Conservation (phyloP, 1,140 invertebrate species). For the Conus ventricosus region DNA sequence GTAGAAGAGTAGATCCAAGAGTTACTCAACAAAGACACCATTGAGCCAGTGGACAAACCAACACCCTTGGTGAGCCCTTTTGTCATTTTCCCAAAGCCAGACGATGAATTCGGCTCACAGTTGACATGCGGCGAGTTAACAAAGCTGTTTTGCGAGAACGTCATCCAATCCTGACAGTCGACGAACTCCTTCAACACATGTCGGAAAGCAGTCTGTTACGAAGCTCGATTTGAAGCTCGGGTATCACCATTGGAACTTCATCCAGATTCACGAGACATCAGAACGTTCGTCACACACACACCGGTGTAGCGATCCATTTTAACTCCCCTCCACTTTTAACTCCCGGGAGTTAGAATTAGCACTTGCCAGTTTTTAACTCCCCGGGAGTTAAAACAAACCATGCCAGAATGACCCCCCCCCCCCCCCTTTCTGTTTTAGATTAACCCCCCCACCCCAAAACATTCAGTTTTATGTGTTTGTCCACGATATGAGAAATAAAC, state of each 20-base stretch:
- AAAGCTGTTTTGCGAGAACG: slow-evolving; percentile 58
- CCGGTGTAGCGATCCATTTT: too few relatives aligned
- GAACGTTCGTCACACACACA: slow-evolving; percentile 55
- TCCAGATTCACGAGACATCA: slow-evolving; percentile 53
- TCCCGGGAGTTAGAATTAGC: too few relatives aligned
- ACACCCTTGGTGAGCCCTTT: slow-evolving; percentile 61
- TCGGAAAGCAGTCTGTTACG: slow-evolving; percentile 49
- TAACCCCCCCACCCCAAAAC: too few relatives aligned
- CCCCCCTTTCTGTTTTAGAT: too few relatives aligned
- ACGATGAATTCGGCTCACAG: slow-evolving; percentile 61
- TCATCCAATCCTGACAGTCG: slow-evolving; percentile 60
- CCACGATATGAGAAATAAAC: too few relatives aligned
- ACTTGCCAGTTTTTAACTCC: too few relatives aligned
- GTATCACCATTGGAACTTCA: slow-evolving; percentile 59
- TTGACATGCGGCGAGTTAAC: slow-evolving; percentile 64
- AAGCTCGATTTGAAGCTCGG: slow-evolving; percentile 60
- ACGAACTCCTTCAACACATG: slow-evolving; percentile 51
- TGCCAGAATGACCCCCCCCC: too few relatives aligned
- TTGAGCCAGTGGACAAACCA: slow-evolving; percentile 55
- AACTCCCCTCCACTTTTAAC: too few relatives aligned
- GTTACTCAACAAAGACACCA: slow-evolving; percentile 51
- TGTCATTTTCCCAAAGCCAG: slow-evolving; percentile 55
- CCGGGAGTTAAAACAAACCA: too few relatives aligned
- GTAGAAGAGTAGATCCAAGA: slow-evolving; percentile 52
- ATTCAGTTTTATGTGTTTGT: too few relatives aligned